These are phyloP conservation scores for Albula glossodonta DNA, from an alignment of 2,113 vertebrate genomes.

Conservation along the genomic window DNA sequence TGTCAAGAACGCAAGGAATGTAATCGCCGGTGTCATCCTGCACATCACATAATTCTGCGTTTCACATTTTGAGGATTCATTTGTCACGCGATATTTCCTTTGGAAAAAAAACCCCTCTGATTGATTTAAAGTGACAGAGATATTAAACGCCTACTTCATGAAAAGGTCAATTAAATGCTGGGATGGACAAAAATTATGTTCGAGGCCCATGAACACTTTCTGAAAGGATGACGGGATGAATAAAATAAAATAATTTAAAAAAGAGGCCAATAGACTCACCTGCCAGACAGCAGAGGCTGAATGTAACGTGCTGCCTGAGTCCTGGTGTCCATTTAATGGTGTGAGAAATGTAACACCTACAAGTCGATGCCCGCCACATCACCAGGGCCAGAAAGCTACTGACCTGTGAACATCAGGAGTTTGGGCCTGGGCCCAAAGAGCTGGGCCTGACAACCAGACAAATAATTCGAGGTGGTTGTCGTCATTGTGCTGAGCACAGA, in stretches of 20 bases:
- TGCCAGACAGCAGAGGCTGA: not conserved
- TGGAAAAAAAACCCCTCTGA: conserved; percentile 64
- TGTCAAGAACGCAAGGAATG: conserved; percentile 35
- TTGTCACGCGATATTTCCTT: conserved; percentile 55
- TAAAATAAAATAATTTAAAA: not conserved
- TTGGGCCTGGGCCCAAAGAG: conserved; percentile 18
- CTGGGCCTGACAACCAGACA: not conserved
- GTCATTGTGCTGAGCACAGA: conserved; percentile 19
- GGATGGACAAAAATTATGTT: conserved; percentile 29
- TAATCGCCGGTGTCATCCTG: conserved; percentile 51
- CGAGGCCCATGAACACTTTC: conserved; percentile 54
- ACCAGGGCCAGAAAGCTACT: conserved; percentile 45
- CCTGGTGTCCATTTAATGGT: conserved; percentile 13
- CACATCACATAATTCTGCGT: conserved; percentile 62
- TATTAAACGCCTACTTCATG: conserved; percentile 69
- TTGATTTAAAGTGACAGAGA: conserved; percentile 67
- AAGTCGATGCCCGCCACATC: not conserved
- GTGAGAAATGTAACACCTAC: not conserved
- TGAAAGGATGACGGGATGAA: conserved; percentile 26
- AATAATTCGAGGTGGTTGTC: not conserved
- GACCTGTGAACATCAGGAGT: conserved; percentile 61
- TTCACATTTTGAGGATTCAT: conserved; percentile 56
- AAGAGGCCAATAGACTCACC: not conserved
- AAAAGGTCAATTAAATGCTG: conserved; percentile 65
- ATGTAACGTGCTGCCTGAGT: not conserved